These are phyloP conservation scores for Takifugu flavidus DNA, from an alignment of 2,113 vertebrate species.

Conservation along the genomic window DNA sequence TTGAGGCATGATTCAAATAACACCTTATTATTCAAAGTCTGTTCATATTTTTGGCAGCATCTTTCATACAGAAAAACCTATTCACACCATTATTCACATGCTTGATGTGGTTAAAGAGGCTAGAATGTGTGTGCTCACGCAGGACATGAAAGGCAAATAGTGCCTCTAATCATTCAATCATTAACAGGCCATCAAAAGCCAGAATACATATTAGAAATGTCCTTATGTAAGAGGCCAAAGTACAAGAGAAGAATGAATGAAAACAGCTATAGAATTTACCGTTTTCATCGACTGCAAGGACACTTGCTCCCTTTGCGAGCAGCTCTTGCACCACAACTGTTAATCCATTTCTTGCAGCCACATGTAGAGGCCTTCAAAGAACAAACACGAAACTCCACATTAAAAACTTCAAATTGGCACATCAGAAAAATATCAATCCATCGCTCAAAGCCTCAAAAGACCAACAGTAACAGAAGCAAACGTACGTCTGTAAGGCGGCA, in stretches of 20 bases:
- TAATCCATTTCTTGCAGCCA: conserved; percentile 95
- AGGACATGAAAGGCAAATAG: no score
- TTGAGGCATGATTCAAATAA: no score
- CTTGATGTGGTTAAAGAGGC: neutral
- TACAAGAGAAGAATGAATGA: no score
- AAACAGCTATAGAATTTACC: conserved; percentile 67
- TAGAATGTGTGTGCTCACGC: neutral
- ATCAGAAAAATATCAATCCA: neutral
- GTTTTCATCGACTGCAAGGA: conserved; percentile 97
- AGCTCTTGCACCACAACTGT: conserved; percentile 97
- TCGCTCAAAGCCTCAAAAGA: neutral
- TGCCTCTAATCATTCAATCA: no score
- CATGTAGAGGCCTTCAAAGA: conserved; percentile 87
- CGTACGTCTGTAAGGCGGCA: conserved; percentile 96
- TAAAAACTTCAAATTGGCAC: conserved; percentile 3
- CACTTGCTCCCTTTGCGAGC: conserved; percentile 94
- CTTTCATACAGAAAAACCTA: neutral
- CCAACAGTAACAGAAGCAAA: conserved; percentile 25
- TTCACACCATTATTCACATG: neutral
- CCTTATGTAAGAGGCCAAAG: no score
- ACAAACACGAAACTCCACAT: neutral
- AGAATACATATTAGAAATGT: no score
- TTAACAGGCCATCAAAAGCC: no score
- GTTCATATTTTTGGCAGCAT: neutral
- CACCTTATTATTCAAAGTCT: neutral